Base-by-base conservation (phyloP, 1,140 invertebrate species). In the Halictus rubicundus region DNA sequence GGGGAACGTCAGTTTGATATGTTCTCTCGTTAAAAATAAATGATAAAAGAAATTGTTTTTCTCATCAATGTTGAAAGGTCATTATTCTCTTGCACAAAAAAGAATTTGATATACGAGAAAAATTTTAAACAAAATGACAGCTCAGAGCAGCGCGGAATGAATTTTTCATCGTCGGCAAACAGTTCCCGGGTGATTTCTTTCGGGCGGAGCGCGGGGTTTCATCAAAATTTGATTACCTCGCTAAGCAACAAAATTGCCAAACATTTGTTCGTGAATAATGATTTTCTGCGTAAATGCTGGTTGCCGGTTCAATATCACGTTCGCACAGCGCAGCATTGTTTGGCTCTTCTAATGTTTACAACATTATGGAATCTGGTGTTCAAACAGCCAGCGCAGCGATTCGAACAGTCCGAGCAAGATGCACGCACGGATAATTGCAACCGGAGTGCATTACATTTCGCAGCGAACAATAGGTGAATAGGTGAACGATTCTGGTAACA, bases 201-300 rank as follows among this genome's bases (percentile, higher is more conserved):
- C 5, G 3, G 14, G 16, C 19, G 0, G 27, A 21, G 16, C 61
- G 7, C 2, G 16, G 27, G 19, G 16, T 12, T n/a, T 14, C 37
- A 32, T 73, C 61, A 32, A 73, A 73, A 49, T 25, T 46, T 12
- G 25, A 61, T 63, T 59, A 19, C 12, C 12, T 63, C 46, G 16
- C 46, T 32, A 63, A 63, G 27, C 39, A 63, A 49, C 12, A 39
- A 73, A n/a, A 63, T 63, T 42, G 25, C 27, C 39, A 63, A 63
- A 61, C 59, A n/a, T 49, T 61, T 23, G 23, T 46, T 16, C 16
- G 19, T 54, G 68, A 59, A 39, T 59, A 71, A 71, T 37, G 14
- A 21, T n/a, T 71, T 64, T n/a, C 32, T 21, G 19, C 32, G 14
- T 16, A 5, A 64, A 39, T 14, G 21, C 32, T 39, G 14, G 61